These are phyloP conservation scores for Entelurus aequoreus DNA, from an alignment of 2,113 vertebrate species.

Conservation along the genomic window DNA sequence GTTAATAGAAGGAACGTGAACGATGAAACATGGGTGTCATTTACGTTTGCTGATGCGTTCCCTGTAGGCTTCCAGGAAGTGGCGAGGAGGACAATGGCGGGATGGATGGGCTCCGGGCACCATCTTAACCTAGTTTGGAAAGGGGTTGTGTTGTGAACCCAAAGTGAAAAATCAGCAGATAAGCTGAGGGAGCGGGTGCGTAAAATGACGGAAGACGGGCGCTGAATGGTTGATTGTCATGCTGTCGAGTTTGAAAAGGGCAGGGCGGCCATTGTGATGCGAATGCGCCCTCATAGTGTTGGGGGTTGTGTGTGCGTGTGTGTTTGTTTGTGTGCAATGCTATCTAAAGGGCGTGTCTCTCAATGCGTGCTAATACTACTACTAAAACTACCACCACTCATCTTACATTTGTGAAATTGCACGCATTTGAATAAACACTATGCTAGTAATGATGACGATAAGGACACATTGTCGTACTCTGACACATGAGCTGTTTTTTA, in stretches of 20 bases:
- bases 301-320: conserved; percentile 38
- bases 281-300: conserved; percentile 30
- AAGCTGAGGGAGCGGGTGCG: conserved; percentile 16
- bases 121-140: background rate
- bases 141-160: background rate
- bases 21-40: no score
- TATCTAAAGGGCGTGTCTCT: conserved; percentile 50
- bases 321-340: conserved; percentile 23
- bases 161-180: conserved; percentile 30
- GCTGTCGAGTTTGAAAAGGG: conserved; percentile 64
- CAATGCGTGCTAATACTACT: background rate
- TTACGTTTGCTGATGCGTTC: no score
- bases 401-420: no score
- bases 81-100: no score
- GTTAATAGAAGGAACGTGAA: no score
- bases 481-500: no score
- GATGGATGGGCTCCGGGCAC: no score
- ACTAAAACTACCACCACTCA: background rate
- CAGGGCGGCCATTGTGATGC: conserved; percentile 72
- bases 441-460: no score
- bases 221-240: conserved; percentile 63
- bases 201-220: conserved; percentile 13
- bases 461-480: no score
- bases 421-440: no score
- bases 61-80: no score